Base-by-base conservation (phyloP, 2,888 invertebrate species). In the Amphipyra tragopoginis region DNA sequence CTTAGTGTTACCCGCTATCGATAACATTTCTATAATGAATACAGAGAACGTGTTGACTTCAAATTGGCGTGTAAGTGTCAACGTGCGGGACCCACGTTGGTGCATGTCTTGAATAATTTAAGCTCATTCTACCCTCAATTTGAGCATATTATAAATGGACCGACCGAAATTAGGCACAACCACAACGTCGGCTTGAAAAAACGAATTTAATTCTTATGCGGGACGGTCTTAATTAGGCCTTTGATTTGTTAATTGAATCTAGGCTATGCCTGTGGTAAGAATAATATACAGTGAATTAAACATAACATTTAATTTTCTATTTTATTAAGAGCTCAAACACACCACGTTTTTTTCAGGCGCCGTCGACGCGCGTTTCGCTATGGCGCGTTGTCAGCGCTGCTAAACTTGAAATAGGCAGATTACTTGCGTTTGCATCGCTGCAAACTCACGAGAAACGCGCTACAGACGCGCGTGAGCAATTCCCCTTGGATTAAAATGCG, bases 71-170 rank as follows among this genome's bases (percentile, higher is more conserved):
- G 57, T 80, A 76, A 80, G 69, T 75, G 65, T 21, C 21, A 21
- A 21, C 21, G 21, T 70, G 57, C 50, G 52, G 57, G 21, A 48
- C 51, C 65, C 75, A 56, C 62, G 53, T 48, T 34, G 26, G 63
- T 60, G 65, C 75, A 74, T 74, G 80, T 80, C 78, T 80, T 81
- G 85, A 84, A 84, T 84, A 83, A 83, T 82, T 82, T 79, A 80
- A 72, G 55, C 66, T 52, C 54, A 65, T 67, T 62, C 67, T 65
- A 60, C 72, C 65, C 80, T 49, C 77, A 86, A 89, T 88, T 87
- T 85, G 83, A 80, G 81, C 86, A 86, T 88, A 88, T 88, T 87
- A 87, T 87, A 85, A 86, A 77, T 75, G 79, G 79, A 73, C 74
- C 51, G 71, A 67, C 65, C 72, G 62, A 81, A 83, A 70, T 77